Percentiles rank a stretch among this genome's conserved stretches.
These are phyloP conservation scores for Nebria salina DNA, from an alignment of 2,888 invertebrate genomes.

Conservation along the genomic window DNA sequence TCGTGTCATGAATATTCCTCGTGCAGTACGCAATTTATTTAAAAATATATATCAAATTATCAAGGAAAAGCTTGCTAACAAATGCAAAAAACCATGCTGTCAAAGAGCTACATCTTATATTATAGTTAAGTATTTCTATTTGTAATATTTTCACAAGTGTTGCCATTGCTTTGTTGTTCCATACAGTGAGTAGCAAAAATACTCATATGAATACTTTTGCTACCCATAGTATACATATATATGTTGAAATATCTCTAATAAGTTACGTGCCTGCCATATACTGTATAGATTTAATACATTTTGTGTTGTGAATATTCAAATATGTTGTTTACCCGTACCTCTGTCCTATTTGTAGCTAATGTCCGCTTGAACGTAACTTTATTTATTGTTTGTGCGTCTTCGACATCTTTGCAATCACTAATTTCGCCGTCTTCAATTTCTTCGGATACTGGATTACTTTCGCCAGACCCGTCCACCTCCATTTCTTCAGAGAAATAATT, in stretches of 20 bases:
- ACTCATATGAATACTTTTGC: too few species aligned
- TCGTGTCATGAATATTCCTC: neutral
- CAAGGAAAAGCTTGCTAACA: too few species aligned
- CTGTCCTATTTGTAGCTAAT: conserved; percentile 26
- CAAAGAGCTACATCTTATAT: neutral
- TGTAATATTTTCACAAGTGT: too few species aligned
- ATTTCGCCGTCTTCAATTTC: conserved; percentile 63
- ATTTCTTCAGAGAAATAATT: conserved; percentile 62
- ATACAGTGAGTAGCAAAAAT: too few species aligned
- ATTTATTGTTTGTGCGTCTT: conserved; percentile 37
- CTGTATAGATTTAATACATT: too few species aligned
- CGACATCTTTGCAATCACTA: conserved; percentile 55
- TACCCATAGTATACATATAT: neutral
- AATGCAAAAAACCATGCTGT: neutral
- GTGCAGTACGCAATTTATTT: neutral
- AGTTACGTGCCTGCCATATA: too few species aligned
- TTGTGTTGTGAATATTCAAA: neutral
- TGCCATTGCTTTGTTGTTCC: too few species aligned
- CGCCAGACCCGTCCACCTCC: conserved; percentile 61
- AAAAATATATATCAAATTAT: neutral
- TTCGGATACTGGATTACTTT: conserved; percentile 47
- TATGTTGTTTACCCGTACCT: conserved; percentile 9
- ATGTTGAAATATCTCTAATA: too few species aligned
- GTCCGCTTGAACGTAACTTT: conserved; percentile 20
- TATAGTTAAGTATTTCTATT: neutral